phyloP scores from a whole-genome alignment of 2,797 vertebrate species.

The Sebastes melanostomus region DNA sequence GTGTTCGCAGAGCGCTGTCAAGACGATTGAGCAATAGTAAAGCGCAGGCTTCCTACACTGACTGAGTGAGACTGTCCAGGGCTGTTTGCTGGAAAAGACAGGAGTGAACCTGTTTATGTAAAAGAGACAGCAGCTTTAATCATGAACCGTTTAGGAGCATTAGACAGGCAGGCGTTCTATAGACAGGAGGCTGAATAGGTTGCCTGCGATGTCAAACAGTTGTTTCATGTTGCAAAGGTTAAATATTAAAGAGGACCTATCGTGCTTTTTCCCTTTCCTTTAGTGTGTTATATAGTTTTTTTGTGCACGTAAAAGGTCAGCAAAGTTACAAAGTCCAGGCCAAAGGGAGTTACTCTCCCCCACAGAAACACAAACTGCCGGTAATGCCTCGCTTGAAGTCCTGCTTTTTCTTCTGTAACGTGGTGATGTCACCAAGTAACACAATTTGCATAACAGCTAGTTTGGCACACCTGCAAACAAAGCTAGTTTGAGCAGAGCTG shows the following conservation, averaged over 20 bases:
- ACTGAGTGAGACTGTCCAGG: constrained; percentile 10
- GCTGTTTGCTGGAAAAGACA: not conserved
- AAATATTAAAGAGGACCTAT: not conserved
- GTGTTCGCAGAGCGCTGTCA: not conserved
- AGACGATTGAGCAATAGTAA: not conserved
- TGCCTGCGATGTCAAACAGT: not conserved
- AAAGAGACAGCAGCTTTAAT: constrained; percentile 10
- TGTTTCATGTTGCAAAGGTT: not conserved
- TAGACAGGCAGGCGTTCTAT: not conserved
- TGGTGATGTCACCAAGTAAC: too few species aligned
- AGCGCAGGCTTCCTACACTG: not conserved
- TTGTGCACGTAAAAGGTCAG: too few species aligned
- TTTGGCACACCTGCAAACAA: too few species aligned
- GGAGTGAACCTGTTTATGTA: not conserved
- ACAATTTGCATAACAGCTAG: too few species aligned
- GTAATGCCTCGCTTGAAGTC: too few species aligned
- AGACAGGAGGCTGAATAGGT: not conserved
- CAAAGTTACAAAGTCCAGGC: too few species aligned
- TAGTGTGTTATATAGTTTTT: too few species aligned
- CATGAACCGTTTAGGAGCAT: not conserved
- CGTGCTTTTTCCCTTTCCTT: too few species aligned
- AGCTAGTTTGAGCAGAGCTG: too few species aligned
- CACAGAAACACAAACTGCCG: too few species aligned
- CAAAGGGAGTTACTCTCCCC: too few species aligned
- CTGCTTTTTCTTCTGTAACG: too few species aligned